These are phyloP conservation scores for Cylas formicarius DNA, from an alignment of 1,140 invertebrate species.

Conservation along the genomic window DNA sequence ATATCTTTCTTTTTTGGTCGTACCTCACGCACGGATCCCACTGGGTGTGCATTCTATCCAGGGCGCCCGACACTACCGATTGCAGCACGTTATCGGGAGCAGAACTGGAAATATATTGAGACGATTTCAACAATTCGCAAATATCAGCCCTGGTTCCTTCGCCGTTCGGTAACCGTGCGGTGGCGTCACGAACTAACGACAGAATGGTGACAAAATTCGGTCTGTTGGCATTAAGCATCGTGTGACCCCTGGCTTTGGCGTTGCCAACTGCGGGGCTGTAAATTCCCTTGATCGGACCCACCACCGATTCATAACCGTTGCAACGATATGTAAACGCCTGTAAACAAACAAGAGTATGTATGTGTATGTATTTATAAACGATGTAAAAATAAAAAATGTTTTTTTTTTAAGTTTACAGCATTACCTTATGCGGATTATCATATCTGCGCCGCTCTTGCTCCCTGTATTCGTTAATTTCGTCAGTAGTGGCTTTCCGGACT, in stretches of 20 bases:
- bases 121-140: constrained; percentile 73
- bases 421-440: constrained; percentile 76
- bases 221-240: constrained; percentile 70
- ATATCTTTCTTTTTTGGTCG: constrained; percentile 79
- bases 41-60: constrained; percentile 83
- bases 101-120: constrained; percentile 72
- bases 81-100: constrained; percentile 66
- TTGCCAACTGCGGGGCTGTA: constrained; percentile 53
- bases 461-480: constrained; percentile 73
- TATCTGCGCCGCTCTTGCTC: constrained; percentile 64
- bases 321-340: constrained; percentile 69
- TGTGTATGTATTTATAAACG: constrained; percentile 14
- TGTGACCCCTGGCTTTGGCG: constrained; percentile 67
- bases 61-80: constrained; percentile 79
- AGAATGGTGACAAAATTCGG: constrained; percentile 89
- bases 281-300: constrained; percentile 84
- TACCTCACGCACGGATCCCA: constrained; percentile 76
- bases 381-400: constrained; percentile 1
- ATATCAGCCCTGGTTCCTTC: constrained; percentile 89
- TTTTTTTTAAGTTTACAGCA: constrained; percentile 49
- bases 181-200: constrained; percentile 84
- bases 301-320: constrained; percentile 80
- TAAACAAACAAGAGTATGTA: constrained; percentile 79
- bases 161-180: constrained; percentile 85
- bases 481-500: constrained; percentile 65